These are phyloP conservation scores for Acanthosoma haemorrhoidale DNA, from an alignment of 2,888 invertebrate genomes.

Conservation along the genomic window DNA sequence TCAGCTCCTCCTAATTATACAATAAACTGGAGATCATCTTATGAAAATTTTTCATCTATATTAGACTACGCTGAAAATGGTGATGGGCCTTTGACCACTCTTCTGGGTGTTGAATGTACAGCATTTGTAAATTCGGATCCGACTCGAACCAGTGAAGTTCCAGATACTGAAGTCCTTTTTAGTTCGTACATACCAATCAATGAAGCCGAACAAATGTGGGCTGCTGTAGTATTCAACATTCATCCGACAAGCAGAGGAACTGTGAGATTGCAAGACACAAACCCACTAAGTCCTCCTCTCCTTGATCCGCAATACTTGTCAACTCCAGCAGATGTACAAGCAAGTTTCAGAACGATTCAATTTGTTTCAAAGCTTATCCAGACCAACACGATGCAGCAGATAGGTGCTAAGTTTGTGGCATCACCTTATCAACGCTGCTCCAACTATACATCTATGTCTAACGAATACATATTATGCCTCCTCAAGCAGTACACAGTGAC, in stretches of 20 bases:
- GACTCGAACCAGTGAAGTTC: conserved; percentile 10
- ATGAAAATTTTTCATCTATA: conserved; percentile 29
- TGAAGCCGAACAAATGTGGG: conserved; percentile 48
- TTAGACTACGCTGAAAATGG: conserved; percentile 28
- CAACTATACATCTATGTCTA: conserved; percentile 50
- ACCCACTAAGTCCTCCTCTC: conserved; percentile 59
- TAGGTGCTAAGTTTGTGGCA: conserved; percentile 47
- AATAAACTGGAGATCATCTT: conserved; percentile 25
- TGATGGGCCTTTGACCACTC: conserved; percentile 32
- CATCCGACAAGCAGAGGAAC: conserved; percentile 62
- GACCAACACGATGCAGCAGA: conserved; percentile 56
- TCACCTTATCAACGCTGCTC: conserved; percentile 47
- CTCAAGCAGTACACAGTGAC: conserved; percentile 57
- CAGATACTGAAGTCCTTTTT: conserved; percentile 36
- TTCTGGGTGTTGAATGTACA: conserved; percentile 33
- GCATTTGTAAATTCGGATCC: conserved; percentile 31
- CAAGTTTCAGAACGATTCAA: conserved; percentile 55
- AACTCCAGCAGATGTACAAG: conserved; percentile 58
- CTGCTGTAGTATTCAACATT: conserved; percentile 56
- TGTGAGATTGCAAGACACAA: conserved; percentile 56
- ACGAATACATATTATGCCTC: conserved; percentile 65
- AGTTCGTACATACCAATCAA: conserved; percentile 45
- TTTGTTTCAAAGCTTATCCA: conserved; percentile 54
- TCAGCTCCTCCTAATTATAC: conserved; percentile 18
- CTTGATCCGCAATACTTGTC: conserved; percentile 64